phyloP scores from a whole-genome alignment of 2,113 vertebrate genomes.

The Benitochromis conjunctus region DNA sequence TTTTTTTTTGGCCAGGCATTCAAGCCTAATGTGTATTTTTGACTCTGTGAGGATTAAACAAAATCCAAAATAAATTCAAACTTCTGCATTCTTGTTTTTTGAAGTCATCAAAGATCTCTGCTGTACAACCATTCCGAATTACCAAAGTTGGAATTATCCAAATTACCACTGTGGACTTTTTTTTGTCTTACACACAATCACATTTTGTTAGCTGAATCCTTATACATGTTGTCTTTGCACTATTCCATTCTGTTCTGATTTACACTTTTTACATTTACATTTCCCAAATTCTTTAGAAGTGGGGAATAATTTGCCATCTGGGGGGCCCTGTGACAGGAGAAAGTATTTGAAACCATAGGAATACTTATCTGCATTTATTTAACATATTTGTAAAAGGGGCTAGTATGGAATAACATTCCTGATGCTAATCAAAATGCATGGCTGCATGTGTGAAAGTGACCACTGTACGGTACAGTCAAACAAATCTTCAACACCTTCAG shows the following conservation, averaged over 20 bases:
- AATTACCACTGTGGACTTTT: neutral
- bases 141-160: neutral
- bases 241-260: neutral
- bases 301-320: neutral
- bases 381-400: neutral
- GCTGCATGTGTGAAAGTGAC: slow-evolving; percentile 11
- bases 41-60: too few relatives aligned
- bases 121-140: neutral
- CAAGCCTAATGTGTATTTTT: too few relatives aligned
- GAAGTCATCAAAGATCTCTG: neutral
- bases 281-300: neutral
- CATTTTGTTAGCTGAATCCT: neutral
- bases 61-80: too few relatives aligned
- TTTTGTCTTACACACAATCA: neutral
- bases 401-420: neutral
- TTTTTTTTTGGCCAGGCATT: too few relatives aligned
- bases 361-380: neutral
- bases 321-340: neutral
- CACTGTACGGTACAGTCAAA: neutral
- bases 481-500: slow-evolving; percentile 19
- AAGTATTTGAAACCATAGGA: neutral
- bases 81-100: neutral
- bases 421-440: neutral
- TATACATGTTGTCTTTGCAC: neutral
- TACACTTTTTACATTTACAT: neutral